These are phyloP conservation scores for Macropus fuliginosus DNA, from an alignment of 2,797 vertebrate genomes.

Conservation along the genomic window DNA sequence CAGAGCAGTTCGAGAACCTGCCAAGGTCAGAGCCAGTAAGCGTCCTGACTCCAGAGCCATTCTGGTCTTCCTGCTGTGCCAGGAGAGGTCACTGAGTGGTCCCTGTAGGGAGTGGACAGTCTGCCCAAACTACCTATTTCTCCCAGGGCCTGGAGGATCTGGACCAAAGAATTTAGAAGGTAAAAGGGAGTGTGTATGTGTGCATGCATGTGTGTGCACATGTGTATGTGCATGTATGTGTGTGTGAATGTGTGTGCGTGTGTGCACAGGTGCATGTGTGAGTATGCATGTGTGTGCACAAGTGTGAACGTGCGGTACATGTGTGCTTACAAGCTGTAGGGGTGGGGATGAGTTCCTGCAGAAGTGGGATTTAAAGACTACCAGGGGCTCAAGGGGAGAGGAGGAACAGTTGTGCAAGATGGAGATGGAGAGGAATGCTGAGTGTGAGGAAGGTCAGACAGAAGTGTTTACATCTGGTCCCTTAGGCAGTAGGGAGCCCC, in stretches of 20 bases:
- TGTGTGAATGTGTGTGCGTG: too few species aligned
- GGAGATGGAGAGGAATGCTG: not conserved
- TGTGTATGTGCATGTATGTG: too few species aligned
- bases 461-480: not conserved
- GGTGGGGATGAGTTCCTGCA: not conserved
- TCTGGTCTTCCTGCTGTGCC: accelerated
- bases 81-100: not conserved
- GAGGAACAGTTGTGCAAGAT: not conserved
- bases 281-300: too few species aligned
- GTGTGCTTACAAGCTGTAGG: not conserved
- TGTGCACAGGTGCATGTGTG: too few species aligned
- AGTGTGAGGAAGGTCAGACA: not conserved
- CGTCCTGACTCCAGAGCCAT: not conserved
- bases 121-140: not conserved
- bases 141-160: not conserved
- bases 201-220: too few species aligned
- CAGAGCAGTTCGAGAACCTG: not conserved
- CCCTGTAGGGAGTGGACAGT: not conserved
- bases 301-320: too few species aligned
- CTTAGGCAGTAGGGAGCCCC: not conserved
- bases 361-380: not conserved
- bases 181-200: not conserved
- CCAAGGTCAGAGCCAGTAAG: not conserved
- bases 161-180: not conserved
- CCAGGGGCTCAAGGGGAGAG: not conserved